phyloP scores from a whole-genome alignment of 92 coral and sea anemone species.

The Actinernus sp. region DNA sequence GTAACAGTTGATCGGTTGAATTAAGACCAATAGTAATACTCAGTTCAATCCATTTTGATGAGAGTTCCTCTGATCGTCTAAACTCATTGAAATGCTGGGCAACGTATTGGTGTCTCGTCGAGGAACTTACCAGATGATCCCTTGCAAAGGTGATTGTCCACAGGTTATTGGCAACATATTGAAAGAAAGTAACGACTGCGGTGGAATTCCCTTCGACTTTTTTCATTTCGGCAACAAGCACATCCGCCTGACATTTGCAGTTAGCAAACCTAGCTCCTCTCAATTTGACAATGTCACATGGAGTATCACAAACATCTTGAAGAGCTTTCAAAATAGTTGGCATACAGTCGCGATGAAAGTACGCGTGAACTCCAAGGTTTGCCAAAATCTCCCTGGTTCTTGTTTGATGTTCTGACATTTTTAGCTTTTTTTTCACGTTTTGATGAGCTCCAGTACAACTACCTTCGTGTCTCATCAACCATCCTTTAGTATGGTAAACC shows the following conservation, averaged over 20 bases:
- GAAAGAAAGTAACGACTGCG: neutral
- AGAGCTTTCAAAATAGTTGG: too few relatives aligned
- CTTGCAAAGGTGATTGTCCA: constrained; percentile 24
- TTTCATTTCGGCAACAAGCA: constrained; percentile 4
- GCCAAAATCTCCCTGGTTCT: constrained; percentile 1
- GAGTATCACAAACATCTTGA: too few relatives aligned
- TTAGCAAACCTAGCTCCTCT: constrained; percentile 22
- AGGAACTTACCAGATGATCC: constrained; percentile 10
- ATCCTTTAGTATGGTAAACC: too few relatives aligned
- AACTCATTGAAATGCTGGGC: constrained; percentile 29
- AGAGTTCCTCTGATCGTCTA: constrained; percentile 1
- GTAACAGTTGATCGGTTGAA: constrained; percentile 4
- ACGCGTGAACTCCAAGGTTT: constrained; percentile 2
- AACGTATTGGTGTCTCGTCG: constrained; percentile 19
- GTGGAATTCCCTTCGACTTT: too few relatives aligned
- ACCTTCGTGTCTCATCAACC: too few relatives aligned
- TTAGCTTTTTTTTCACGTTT: neutral
- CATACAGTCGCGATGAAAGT: too few relatives aligned
- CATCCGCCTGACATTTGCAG: constrained; percentile 4
- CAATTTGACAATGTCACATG: constrained; percentile 1
- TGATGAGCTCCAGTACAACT: too few relatives aligned
- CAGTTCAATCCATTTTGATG: constrained; percentile 18
- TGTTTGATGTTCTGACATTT: neutral
- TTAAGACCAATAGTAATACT: too few relatives aligned
- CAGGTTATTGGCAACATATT: neutral